Percentiles rank a stretch among this genome's conserved stretches.
phyloP scores from a whole-genome alignment of 2,797 vertebrate genomes.

The Myotis vivesi region DNA sequence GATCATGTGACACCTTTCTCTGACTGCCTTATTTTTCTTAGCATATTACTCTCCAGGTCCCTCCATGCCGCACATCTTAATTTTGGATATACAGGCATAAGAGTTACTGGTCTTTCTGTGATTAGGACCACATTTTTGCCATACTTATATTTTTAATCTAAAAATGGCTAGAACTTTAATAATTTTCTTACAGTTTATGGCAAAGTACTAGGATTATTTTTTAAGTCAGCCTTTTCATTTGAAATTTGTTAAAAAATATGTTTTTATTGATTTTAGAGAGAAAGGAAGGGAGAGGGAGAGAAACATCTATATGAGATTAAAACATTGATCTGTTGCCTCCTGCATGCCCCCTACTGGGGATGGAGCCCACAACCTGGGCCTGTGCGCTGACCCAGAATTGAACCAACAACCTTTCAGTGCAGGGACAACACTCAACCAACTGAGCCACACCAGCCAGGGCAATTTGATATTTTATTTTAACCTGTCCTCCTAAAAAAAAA shows the following conservation, averaged over 20 bases:
- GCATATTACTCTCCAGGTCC: too few relatives aligned
- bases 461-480: slow-evolving; percentile 43
- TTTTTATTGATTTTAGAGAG: not conserved
- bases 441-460: not conserved
- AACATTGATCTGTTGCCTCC: not conserved
- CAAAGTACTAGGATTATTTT: not conserved
- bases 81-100: not conserved
- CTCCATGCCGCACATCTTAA: not conserved
- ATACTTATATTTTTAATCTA: not conserved
- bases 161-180: not conserved
- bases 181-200: not conserved
- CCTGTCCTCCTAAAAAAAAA: not conserved
- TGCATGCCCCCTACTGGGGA: not conserved
- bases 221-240: slow-evolving; percentile 5
- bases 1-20: too few relatives aligned
- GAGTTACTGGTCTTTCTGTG: not conserved
- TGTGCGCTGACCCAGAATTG: not conserved
- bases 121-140: not conserved
- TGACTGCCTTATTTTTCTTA: too few relatives aligned
- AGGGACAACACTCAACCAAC: not conserved
- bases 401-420: not conserved
- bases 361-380: not conserved
- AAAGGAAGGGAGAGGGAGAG: not conserved
- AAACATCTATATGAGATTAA: not conserved
- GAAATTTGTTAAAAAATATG: not conserved